Conservation (phyloP, 2,113 vertebrate genomes). For the Alethe castanea region DNA sequence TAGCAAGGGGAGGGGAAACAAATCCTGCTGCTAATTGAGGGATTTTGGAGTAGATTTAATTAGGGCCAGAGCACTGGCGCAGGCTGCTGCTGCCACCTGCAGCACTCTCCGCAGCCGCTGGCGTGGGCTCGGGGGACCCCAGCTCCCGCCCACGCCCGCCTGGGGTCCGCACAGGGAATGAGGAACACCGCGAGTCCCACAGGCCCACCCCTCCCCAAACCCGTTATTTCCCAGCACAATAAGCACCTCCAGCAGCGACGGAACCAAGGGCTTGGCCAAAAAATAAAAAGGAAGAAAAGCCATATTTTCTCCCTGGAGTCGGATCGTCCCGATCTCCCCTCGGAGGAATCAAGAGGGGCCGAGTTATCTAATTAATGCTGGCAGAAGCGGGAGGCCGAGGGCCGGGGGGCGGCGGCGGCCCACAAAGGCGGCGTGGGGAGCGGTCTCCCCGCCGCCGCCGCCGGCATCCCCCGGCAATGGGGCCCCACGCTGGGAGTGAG, state of each 20-base stretch:
- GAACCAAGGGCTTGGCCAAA: neutral
- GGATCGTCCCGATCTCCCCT: neutral
- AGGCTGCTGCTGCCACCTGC: conserved; percentile 63
- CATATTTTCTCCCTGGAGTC: neutral
- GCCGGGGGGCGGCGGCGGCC: neutral
- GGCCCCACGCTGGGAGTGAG: conserved; percentile 64
- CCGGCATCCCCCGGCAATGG: conserved; percentile 48
- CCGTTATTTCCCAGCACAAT: neutral
- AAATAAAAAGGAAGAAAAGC: neutral
- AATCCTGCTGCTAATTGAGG: neutral
- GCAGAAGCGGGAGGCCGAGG: conserved; percentile 19
- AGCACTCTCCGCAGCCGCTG: neutral
- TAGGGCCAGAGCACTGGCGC: neutral
- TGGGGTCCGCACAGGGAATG: neutral
- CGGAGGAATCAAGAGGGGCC: neutral
- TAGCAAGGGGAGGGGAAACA: rapidly evolving
- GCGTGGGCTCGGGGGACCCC: neutral
- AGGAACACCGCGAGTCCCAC: neutral
- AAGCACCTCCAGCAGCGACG: neutral
- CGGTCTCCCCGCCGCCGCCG: conserved; percentile 7
- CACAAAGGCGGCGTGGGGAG: conserved; percentile 66
- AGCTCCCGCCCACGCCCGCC: rapidly evolving
- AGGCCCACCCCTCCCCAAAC: neutral
- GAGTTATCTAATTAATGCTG: conserved; percentile 46
- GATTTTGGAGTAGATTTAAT: conserved; percentile 24